These are phyloP conservation scores for Telmatochromis sp. DNA, from an alignment of 2,113 vertebrate genomes.

Conservation along the genomic window DNA sequence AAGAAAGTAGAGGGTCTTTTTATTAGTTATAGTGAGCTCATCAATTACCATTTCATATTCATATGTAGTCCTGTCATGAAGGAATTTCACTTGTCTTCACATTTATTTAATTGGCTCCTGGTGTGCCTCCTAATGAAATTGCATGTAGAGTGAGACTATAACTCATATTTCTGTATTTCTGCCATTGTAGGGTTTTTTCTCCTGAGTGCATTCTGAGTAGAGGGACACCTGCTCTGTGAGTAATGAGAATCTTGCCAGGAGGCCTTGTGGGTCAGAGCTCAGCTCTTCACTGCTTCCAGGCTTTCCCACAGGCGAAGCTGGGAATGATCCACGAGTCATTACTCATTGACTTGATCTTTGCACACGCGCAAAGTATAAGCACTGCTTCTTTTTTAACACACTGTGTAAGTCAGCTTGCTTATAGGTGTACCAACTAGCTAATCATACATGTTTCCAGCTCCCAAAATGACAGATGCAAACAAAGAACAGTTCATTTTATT, in stretches of 20 bases:
- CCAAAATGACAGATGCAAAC: background rate
- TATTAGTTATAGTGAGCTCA: conserved; percentile 24
- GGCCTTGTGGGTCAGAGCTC: conserved; percentile 16
- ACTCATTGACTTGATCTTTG: background rate
- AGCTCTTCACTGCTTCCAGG: conserved; percentile 2
- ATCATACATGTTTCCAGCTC: background rate
- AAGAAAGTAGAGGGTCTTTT: background rate
- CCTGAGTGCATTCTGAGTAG: conserved; percentile 11
- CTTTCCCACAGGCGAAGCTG: conserved; percentile 16
- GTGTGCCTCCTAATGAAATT: conserved; percentile 24
- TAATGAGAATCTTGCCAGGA: conserved; percentile 50
- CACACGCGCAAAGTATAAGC: background rate
- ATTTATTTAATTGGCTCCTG: conserved; percentile 27
- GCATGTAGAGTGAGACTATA: background rate
- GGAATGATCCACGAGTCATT: background rate
- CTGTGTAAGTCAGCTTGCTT: background rate
- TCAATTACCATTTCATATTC: background rate
- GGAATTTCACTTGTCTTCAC: background rate
- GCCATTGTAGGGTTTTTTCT: background rate
- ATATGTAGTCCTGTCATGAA: background rate
- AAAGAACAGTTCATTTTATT: background rate
- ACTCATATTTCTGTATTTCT: background rate
- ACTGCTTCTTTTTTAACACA: background rate
- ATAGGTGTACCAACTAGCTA: background rate
- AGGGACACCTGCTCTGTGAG: conserved; percentile 10